Evolutionary conservation across 2,797 vertebrate species (phyloP).

Genomic region (Esox masquinongy): DNA sequence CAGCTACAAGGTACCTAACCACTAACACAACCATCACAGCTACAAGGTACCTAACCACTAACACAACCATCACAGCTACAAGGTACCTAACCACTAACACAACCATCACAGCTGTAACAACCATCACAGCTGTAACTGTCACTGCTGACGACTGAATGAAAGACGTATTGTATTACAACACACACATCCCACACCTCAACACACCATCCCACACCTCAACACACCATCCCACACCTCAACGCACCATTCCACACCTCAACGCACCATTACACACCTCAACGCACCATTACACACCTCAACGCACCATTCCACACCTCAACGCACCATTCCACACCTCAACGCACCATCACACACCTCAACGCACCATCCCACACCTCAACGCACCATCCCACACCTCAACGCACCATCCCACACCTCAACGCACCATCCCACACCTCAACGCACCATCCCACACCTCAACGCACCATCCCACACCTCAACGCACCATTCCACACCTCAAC

Average conservation of each 20-base stretch:
- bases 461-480: no score
- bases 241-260: neutral
- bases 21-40: neutral
- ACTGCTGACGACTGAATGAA: neutral
- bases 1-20: slow-evolving; percentile 86
- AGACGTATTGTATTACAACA: neutral
- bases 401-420: no score
- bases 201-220: neutral
- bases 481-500: no score
- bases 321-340: no score
- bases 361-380: no score
- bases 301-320: neutral
- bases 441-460: no score
- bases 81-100: slow-evolving; percentile 77
- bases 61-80: slow-evolving; percentile 88
- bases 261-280: neutral
- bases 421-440: no score
- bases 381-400: no score
- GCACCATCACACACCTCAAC: no score
- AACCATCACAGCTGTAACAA: neutral
- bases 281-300: neutral
- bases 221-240: no score
- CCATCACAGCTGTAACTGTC: no score
- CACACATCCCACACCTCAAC: neutral
- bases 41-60: no score